phyloP scores from a whole-genome alignment of 2,113 vertebrate genomes.

The Hippolais icterina region DNA sequence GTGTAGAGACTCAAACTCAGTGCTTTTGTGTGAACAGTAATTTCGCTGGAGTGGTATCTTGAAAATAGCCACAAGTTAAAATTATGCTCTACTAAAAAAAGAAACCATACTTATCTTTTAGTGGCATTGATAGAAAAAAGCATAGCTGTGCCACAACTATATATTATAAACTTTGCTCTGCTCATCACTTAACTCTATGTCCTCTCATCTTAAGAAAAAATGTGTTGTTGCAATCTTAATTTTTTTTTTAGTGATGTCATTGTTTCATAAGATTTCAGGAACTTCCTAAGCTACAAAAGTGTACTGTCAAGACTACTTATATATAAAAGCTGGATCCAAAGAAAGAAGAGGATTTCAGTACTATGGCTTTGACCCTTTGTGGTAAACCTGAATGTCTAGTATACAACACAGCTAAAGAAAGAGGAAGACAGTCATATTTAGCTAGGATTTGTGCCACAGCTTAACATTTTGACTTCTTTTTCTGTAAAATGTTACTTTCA shows the following conservation, averaged over 20 bases:
- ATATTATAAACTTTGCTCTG: not conserved
- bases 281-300: not conserved
- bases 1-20: not conserved
- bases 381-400: not conserved
- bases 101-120: not conserved
- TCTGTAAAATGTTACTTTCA: not conserved
- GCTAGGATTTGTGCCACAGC: not conserved
- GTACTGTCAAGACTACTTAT: rapidly evolving
- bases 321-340: not conserved
- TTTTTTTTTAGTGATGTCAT: not conserved
- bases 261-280: not conserved
- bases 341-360: not conserved
- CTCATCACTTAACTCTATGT: not conserved
- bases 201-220: not conserved
- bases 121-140: not conserved
- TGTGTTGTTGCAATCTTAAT: not conserved
- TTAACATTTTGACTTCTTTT: not conserved
- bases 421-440: not conserved
- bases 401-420: not conserved
- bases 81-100: not conserved
- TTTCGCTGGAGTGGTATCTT: not conserved
- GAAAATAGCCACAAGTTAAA: not conserved
- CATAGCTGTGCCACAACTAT: not conserved
- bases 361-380: not conserved
- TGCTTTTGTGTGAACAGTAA: not conserved